phyloP scores from a whole-genome alignment of 1,140 invertebrate species.

The Drosophila bipectinata region DNA sequence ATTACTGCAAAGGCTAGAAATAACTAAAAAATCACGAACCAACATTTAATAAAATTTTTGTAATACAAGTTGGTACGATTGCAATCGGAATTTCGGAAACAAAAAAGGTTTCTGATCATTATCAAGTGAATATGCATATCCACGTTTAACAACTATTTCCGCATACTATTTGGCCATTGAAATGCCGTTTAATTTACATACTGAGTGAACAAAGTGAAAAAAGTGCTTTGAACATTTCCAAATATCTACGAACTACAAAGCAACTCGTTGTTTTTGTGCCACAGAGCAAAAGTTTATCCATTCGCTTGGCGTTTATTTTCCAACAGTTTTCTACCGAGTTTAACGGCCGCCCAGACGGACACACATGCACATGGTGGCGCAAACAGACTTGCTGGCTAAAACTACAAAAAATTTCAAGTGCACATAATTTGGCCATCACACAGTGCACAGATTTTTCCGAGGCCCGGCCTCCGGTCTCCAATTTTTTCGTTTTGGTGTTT shows the following conservation, averaged over 20 bases:
- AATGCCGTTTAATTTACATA: constrained; percentile 50
- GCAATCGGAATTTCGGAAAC: neutral
- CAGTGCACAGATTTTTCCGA: constrained; percentile 57
- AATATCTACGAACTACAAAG: constrained; percentile 57
- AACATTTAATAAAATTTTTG: neutral
- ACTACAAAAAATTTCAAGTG: constrained; percentile 56
- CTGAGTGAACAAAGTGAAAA: constrained; percentile 26
- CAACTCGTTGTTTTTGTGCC: constrained; percentile 55
- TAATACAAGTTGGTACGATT: neutral
- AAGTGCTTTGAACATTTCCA: constrained; percentile 33
- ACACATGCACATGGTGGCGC: constrained; percentile 14
- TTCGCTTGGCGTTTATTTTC: constrained; percentile 65
- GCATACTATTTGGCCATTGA: constrained; percentile 30
- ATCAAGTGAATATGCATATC: constrained; percentile 34
- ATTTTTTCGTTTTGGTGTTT: constrained; percentile 13
- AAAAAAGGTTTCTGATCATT: constrained; percentile 28
- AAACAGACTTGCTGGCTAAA: constrained; percentile 1
- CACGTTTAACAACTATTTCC: constrained; percentile 42
- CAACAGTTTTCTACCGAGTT: constrained; percentile 41
- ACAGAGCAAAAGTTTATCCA: constrained; percentile 52
- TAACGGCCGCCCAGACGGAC: constrained; percentile 18
- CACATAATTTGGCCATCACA: constrained; percentile 70
- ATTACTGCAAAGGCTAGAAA: too few species aligned
- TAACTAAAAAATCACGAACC: too few species aligned
- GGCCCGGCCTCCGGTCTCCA: neutral